Percentiles rank a stretch among this genome's conserved stretches.
phyloP scores from a whole-genome alignment of 2,113 vertebrate species.

The Oenanthe oenanthe region DNA sequence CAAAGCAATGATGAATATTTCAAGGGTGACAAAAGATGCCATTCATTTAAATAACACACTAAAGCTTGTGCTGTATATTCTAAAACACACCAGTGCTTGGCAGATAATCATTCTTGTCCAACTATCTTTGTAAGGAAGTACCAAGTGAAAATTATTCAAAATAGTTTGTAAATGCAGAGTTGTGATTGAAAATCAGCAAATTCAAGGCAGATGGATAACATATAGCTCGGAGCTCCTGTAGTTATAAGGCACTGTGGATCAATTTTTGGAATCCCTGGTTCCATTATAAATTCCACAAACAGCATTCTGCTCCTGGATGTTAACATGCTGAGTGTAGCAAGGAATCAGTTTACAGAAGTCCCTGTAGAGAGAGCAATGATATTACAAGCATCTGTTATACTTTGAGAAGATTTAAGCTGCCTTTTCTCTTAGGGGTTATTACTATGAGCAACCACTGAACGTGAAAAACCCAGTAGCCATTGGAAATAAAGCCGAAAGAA shows the following conservation, averaged over 20 bases:
- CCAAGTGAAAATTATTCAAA: neutral
- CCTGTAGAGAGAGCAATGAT: conserved; percentile 3
- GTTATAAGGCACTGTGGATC: neutral
- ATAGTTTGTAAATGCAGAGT: neutral
- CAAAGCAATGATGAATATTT: neutral
- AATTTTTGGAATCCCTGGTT: conserved; percentile 12
- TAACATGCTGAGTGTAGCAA: conserved; percentile 27
- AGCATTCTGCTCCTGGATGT: conserved; percentile 6
- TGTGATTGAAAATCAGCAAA: neutral
- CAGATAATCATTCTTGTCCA: neutral
- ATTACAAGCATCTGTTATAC: conserved; percentile 49
- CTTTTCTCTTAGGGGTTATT: conserved; percentile 7
- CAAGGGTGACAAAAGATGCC: neutral
- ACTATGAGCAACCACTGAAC: neutral
- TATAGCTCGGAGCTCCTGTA: neutral
- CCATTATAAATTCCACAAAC: conserved; percentile 35
- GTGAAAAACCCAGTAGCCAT: neutral
- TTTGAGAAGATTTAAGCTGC: neutral
- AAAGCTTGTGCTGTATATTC: conserved; percentile 13
- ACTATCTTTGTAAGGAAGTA: neutral
- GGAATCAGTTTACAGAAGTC: conserved; percentile 21
- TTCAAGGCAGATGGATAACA: neutral
- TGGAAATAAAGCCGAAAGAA: neutral
- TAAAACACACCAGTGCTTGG: neutral
- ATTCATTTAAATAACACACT: neutral